These are phyloP conservation scores for Acrossocheilus fasciatus DNA, from an alignment of 2,797 vertebrate genomes.

Conservation along the genomic window DNA sequence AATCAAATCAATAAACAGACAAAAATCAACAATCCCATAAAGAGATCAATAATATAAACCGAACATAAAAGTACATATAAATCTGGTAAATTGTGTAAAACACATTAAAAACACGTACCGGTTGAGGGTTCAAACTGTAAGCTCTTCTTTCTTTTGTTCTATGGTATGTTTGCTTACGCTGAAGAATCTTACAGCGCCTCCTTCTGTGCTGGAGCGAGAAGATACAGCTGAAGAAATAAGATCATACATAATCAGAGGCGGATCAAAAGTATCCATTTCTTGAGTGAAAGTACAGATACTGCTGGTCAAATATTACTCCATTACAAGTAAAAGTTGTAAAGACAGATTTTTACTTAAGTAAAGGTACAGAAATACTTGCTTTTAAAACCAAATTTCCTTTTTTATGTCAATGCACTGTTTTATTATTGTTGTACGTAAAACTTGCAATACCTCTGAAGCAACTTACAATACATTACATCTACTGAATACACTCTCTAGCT, in stretches of 20 bases:
- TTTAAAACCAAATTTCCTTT: too few species aligned
- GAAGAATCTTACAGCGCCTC: neutral
- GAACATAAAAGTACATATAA: fast-evolving
- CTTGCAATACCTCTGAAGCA: too few species aligned
- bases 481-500: too few species aligned
- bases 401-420: too few species aligned
- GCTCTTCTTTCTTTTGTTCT: neutral
- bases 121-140: neutral
- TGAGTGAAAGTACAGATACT: too few species aligned
- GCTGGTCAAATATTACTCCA: too few species aligned
- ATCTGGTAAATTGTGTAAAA: neutral
- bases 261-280: too few species aligned
- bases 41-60: neutral
- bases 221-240: neutral
- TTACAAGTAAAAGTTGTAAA: too few species aligned
- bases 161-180: neutral
- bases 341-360: too few species aligned
- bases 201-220: neutral
- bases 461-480: too few species aligned
- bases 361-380: too few species aligned
- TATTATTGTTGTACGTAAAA: too few species aligned
- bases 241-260: neutral
- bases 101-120: neutral
- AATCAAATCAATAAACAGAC: neutral
- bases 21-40: neutral